Evolutionary conservation across 2,113 vertebrate genomes (phyloP).

Genomic region (Haemorhous mexicanus): DNA sequence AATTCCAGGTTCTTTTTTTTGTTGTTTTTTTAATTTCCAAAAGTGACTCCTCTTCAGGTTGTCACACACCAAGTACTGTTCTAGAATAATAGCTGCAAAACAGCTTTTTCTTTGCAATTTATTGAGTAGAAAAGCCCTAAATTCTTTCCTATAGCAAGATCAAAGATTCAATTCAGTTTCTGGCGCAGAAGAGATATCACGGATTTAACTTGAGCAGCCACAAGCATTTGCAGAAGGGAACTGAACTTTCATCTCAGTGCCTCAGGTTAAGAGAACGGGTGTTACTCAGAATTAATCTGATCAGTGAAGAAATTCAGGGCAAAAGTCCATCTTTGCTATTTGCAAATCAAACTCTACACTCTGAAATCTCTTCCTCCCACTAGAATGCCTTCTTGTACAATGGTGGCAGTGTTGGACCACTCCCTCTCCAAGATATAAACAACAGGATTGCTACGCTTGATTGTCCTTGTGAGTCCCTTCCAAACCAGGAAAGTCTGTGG

Average conservation of each 20-base stretch:
- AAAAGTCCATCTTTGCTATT: background rate
- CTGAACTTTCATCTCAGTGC: background rate
- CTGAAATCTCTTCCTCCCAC: background rate
- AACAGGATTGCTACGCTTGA: background rate
- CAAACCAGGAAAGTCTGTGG: background rate
- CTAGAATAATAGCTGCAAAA: background rate
- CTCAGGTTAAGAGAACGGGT: background rate
- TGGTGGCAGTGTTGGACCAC: background rate
- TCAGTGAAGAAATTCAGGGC: background rate
- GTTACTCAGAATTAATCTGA: background rate
- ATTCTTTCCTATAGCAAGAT: background rate
- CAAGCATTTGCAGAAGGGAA: background rate
- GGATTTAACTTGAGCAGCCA: background rate
- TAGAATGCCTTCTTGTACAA: background rate
- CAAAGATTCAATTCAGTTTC: background rate
- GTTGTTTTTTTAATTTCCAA: background rate
- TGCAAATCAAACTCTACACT: background rate
- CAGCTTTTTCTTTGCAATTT: background rate
- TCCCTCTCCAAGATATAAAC: background rate
- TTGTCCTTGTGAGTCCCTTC: background rate
- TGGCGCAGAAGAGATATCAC: background rate
- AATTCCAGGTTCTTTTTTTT: background rate
- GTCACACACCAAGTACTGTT: background rate
- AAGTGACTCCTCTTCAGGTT: background rate
- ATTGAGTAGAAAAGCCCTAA: background rate